Base-by-base conservation (phyloP, 2,888 invertebrate species). In the Lycophotia porphyrea region DNA sequence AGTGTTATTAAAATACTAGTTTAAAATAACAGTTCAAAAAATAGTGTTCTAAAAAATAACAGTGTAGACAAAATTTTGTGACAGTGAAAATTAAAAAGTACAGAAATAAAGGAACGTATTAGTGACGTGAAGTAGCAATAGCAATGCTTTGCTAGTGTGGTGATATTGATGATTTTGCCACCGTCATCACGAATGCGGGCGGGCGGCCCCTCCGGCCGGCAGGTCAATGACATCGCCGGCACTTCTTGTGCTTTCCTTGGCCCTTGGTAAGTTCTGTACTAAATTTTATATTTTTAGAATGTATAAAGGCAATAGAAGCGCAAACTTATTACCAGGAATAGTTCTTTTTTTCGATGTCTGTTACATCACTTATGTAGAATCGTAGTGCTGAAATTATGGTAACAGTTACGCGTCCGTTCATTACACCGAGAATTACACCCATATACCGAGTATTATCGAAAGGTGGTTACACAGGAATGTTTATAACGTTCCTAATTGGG, bases 211-310 rank as follows among this genome's bases (percentile, higher is more conserved):
- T 80, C 84, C 86, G 94, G 94, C 94, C 94, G 95, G 93, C 94
- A 94, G 94, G 95, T 95, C 95, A 94, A 96, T 96, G 96, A 95
- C 93, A 94, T 92, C 95, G 94, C 93, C 94, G 92, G 93, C 93
- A 91, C 90, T 93, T 67, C 75, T 92, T 71, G 92, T 94, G 93
- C 94, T 95, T 87, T 93, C 90, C 88, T 89, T 94, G 89, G 94
- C 94, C 92, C 93, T 95, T 88, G 95, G 96, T 96, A 79, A 95
- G 96, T 91, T 36, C 5, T 27, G 4, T 63, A 24, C 15, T 63
- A 4, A 24, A 36, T 36, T 34, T 42, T 4, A 11, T 39, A n/a
- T 58, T 58, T 21, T 31, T 31, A 31, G 9, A 21, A 60, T 21
- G 21, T 31, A 9, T 18, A 18, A 8, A 8, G 31, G 5, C 15